phyloP scores from a whole-genome alignment of 1,140 invertebrate species.

The Drosophila burlai region DNA sequence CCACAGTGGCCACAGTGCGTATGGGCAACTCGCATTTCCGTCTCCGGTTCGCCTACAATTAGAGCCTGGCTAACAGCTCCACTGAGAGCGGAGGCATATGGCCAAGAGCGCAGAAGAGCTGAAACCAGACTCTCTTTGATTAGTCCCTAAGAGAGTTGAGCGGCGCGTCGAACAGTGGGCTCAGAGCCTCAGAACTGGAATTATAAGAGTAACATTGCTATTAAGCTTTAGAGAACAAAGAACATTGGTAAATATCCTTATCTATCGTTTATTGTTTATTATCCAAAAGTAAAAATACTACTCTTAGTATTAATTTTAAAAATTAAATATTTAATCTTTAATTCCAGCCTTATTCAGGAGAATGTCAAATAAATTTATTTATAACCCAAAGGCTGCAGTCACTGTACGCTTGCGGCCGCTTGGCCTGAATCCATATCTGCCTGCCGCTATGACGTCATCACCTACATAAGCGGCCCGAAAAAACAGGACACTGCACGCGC shows the following conservation, averaged over 20 bases:
- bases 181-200: not conserved
- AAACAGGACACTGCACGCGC: slow-evolving; percentile 52
- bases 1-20: slow-evolving; percentile 20
- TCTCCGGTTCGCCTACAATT: slow-evolving; percentile 42
- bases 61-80: slow-evolving; percentile 41
- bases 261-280: not conserved
- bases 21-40: slow-evolving; percentile 58
- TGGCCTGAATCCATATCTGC: slow-evolving; percentile 59
- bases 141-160: slow-evolving; percentile 47
- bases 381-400: not conserved
- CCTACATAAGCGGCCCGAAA: slow-evolving; percentile 61
- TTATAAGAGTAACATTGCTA: not conserved
- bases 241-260: not conserved
- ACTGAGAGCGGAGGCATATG: slow-evolving; percentile 63
- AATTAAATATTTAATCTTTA: not conserved
- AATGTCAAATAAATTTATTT: not conserved
- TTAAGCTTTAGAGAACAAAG: not conserved
- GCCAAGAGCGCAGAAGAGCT: slow-evolving; percentile 56
- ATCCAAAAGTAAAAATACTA: not conserved
- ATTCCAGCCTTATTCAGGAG: not conserved
- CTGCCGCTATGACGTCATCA: slow-evolving; percentile 71
- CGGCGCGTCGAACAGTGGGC: slow-evolving; percentile 26
- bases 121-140: slow-evolving; percentile 63
- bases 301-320: not conserved
- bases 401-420: slow-evolving; percentile 40